Percentiles rank a stretch among this genome's conserved stretches.
Conservation (phyloP, 2,113 vertebrate species). For the Talpa occidentalis region DNA sequence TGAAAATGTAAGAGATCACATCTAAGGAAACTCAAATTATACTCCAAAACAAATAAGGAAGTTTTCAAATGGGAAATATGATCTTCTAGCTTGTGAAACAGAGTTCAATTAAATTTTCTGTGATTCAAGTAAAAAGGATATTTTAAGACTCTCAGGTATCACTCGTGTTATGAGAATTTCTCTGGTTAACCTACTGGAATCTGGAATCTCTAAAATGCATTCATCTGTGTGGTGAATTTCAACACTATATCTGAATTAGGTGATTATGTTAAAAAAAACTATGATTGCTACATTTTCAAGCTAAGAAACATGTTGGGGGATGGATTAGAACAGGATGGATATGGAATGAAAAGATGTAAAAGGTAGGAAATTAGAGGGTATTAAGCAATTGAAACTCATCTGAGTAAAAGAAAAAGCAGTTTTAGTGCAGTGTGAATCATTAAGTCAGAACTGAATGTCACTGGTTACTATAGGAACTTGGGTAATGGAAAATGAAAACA, state of each 20-base stretch:
- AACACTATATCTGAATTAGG: conserved; percentile 22
- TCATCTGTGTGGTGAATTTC: conserved; percentile 39
- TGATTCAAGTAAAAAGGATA: conserved; percentile 13
- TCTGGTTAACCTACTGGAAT: conserved; percentile 42
- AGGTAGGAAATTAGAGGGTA: conserved; percentile 66
- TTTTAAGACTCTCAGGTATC: conserved; percentile 21
- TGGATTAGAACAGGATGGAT: conserved; percentile 1
- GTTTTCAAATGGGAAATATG: not conserved
- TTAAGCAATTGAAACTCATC: conserved; percentile 69
- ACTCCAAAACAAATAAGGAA: not conserved
- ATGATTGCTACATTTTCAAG: conserved; percentile 55
- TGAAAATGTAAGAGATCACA: not conserved
- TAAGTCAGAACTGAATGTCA: conserved; percentile 53
- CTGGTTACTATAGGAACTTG: conserved; percentile 73
- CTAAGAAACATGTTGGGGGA: conserved; percentile 48
- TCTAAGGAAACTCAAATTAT: not conserved
- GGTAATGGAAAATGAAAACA: conserved; percentile 66
- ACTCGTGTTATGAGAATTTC: not conserved
- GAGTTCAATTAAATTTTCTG: conserved; percentile 27
- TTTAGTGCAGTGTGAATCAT: conserved; percentile 59
- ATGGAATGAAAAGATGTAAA: conserved; percentile 58
- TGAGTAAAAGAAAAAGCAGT: conserved; percentile 64
- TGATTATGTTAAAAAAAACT: conserved; percentile 43
- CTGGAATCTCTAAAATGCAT: not conserved
- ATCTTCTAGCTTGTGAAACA: not conserved